Evolutionary conservation across 1,140 invertebrate species (phyloP).

Genomic region (Melanaphis sacchari): DNA sequence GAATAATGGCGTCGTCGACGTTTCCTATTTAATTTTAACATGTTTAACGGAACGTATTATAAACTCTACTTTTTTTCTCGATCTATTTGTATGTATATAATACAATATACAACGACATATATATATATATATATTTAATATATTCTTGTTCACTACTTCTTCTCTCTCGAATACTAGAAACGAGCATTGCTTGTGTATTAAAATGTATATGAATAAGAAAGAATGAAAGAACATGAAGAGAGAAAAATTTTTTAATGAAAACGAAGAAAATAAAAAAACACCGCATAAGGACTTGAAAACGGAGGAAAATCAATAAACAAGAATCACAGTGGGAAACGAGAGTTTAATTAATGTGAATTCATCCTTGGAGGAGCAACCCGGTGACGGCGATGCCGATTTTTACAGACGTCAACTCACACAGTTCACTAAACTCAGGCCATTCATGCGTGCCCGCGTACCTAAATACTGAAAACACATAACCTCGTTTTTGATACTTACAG

Average conservation of each 20-base stretch:
- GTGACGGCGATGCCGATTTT: conserved; percentile 42
- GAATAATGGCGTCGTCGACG: not conserved
- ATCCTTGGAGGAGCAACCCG: conserved; percentile 54
- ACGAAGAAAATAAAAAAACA: conserved; percentile 48
- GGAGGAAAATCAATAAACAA: conserved; percentile 53
- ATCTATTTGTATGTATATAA: not conserved
- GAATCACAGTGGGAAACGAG: conserved; percentile 53
- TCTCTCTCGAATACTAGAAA: not conserved
- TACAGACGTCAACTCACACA: conserved; percentile 38
- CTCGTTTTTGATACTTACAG: conserved; percentile 48
- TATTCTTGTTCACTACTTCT: conserved; percentile 1
- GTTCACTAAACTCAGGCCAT: conserved; percentile 48
- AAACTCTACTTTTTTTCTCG: conserved; percentile 14
- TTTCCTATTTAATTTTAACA: conserved; percentile 30
- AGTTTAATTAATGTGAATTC: conserved; percentile 57
- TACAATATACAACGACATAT: not conserved
- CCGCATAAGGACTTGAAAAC: conserved; percentile 12
- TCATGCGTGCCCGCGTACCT: conserved; percentile 49
- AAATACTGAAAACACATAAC: conserved; percentile 42
- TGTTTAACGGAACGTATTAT: conserved; percentile 13
- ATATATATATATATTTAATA: not conserved
- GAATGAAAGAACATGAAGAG: not conserved
- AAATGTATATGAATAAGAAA: conserved; percentile 31
- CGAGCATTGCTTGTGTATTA: not conserved
- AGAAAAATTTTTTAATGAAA: conserved; percentile 35